phyloP scores from a whole-genome alignment of 2,797 vertebrate genomes.

The Chiroxiphia lanceolata region DNA sequence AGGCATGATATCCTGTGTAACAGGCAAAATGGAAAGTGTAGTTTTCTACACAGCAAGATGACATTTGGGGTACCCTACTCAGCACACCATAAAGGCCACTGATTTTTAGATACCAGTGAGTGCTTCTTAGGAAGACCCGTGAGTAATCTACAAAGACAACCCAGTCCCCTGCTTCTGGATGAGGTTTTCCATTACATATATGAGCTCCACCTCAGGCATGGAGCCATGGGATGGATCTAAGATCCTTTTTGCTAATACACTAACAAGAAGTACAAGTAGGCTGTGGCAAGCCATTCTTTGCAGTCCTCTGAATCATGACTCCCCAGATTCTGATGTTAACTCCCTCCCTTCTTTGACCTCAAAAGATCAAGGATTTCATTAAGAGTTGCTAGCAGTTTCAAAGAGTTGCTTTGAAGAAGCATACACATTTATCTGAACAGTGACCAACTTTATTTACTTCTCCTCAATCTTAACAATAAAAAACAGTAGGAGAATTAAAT shows the following conservation, averaged over 20 bases:
- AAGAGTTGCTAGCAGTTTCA: background rate
- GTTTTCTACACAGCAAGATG: background rate
- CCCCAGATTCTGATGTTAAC: rapidly evolving
- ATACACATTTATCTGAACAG: background rate
- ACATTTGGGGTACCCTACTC: background rate
- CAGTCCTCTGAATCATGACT: background rate
- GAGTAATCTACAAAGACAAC: background rate
- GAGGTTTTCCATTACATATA: background rate
- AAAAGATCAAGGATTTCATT: background rate
- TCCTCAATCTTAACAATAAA: background rate
- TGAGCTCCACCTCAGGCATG: background rate
- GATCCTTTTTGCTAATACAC: background rate
- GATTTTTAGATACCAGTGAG: background rate
- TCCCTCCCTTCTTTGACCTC: background rate
- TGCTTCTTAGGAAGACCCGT: background rate
- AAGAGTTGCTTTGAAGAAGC: background rate
- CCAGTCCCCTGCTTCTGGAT: background rate
- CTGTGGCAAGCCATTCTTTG: background rate
- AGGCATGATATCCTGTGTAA: background rate
- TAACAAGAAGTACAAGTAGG: background rate
- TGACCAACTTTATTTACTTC: background rate
- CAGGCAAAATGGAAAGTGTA: background rate
- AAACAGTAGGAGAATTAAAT: background rate
- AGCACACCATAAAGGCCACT: background rate
- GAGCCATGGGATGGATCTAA: background rate